phyloP scores from a whole-genome alignment of 2,113 vertebrate species.

The Boleophthalmus pectinirostris region DNA sequence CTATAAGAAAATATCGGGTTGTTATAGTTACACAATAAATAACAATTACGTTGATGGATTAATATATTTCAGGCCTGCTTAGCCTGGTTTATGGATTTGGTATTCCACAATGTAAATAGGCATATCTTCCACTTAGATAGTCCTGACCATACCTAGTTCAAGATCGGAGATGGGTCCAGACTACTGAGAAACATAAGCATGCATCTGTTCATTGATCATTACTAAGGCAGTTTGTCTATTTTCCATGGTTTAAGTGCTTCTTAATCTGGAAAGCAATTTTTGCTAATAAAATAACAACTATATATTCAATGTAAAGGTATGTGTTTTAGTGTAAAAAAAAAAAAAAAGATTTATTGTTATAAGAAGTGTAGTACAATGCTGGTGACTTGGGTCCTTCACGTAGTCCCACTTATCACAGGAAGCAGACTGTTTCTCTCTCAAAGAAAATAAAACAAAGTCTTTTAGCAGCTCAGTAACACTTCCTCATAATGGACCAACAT shows the following conservation, averaged over 20 bases:
- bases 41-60: neutral
- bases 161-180: too few species aligned
- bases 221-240: too few species aligned
- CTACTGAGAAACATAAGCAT: too few species aligned
- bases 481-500: neutral
- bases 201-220: neutral
- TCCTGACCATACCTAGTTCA: too few species aligned
- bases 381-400: neutral
- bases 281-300: neutral
- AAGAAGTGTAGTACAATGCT: constrained; percentile 1
- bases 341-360: neutral
- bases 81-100: too few species aligned
- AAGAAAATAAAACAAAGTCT: constrained; percentile 15
- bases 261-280: too few species aligned
- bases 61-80: neutral
- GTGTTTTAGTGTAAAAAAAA: neutral
- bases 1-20: neutral
- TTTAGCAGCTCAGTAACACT: neutral
- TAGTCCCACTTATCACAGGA: constrained; percentile 20
- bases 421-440: constrained; percentile 21
- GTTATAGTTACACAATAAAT: neutral
- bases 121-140: too few species aligned
- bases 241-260: too few species aligned
- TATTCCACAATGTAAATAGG: too few species aligned
- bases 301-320: neutral